phyloP scores from a whole-genome alignment of 2,888 invertebrate genomes.

The Macropis europaea region DNA sequence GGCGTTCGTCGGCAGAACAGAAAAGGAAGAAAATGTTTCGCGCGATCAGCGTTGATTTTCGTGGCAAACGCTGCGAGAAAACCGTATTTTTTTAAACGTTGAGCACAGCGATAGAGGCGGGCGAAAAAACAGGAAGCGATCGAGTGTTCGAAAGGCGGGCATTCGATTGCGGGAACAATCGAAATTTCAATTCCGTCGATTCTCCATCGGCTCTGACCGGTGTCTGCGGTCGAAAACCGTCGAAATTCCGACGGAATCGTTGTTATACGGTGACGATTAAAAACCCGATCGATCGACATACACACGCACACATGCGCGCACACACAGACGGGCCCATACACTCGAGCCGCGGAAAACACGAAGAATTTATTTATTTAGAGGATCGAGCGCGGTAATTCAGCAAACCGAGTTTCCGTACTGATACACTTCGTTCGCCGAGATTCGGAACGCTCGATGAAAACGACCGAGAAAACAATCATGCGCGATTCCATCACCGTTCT shows the following conservation, averaged over 20 bases:
- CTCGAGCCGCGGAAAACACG: slow-evolving; percentile 9
- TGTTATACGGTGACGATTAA: slow-evolving; percentile 32
- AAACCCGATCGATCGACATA: slow-evolving; percentile 31
- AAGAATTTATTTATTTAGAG: slow-evolving; percentile 40
- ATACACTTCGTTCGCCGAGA: background rate
- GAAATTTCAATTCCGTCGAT: slow-evolving; percentile 42
- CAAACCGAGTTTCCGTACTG: slow-evolving; percentile 29
- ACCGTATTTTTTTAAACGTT: slow-evolving; percentile 14
- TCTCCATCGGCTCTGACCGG: slow-evolving; percentile 4
- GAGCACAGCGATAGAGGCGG: background rate
- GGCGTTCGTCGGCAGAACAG: background rate
- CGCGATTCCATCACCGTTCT: background rate
- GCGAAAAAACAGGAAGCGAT: background rate
- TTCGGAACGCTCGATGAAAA: slow-evolving; percentile 16
- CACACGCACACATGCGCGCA: no score
- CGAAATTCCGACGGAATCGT: slow-evolving; percentile 17
- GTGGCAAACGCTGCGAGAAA: slow-evolving; percentile 4
- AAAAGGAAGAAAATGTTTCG: background rate
- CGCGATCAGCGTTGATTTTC: background rate
- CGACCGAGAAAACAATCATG: slow-evolving; percentile 26
- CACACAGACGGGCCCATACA: background rate
- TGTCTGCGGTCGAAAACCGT: slow-evolving; percentile 25
- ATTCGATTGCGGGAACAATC: slow-evolving; percentile 16
- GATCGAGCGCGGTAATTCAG: slow-evolving; percentile 11
- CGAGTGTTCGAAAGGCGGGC: background rate